These are phyloP conservation scores for Tenodera sinensis DNA, from an alignment of 2,888 invertebrate species.

Conservation along the genomic window DNA sequence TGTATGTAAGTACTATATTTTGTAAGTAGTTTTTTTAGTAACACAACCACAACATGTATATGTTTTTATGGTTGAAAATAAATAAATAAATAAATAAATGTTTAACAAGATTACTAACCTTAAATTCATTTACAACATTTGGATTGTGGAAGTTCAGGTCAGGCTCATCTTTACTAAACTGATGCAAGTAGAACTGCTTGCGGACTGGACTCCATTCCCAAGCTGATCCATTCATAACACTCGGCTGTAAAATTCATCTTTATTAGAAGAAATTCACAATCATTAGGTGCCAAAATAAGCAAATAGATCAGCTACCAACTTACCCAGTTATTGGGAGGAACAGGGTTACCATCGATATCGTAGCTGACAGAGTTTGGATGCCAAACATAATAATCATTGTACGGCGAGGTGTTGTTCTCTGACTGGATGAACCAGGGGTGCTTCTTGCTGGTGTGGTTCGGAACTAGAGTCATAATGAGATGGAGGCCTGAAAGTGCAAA, in stretches of 20 bases:
- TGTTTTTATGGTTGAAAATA: too few species aligned
- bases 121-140: constrained; percentile 60
- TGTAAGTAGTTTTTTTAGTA: too few species aligned
- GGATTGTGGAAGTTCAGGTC: constrained; percentile 79
- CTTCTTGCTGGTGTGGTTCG: constrained; percentile 64
- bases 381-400: constrained; percentile 79
- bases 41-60: too few species aligned
- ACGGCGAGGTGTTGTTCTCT: constrained; percentile 54
- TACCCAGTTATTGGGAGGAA: constrained; percentile 72
- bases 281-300: neutral
- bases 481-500: constrained; percentile 46
- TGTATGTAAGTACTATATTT: too few species aligned
- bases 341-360: constrained; percentile 41
- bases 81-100: too few species aligned
- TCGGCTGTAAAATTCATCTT: constrained; percentile 41
- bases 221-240: constrained; percentile 56
- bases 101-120: constrained; percentile 37
- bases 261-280: neutral
- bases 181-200: constrained; percentile 73
- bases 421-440: constrained; percentile 73
- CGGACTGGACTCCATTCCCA: constrained; percentile 67
- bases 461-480: constrained; percentile 70
- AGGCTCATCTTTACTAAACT: constrained; percentile 63
- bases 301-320: constrained; percentile 37
- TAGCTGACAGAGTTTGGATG: constrained; percentile 42